phyloP scores from a whole-genome alignment of 2,113 vertebrate genomes.

The Illadopsis cleaveri region DNA sequence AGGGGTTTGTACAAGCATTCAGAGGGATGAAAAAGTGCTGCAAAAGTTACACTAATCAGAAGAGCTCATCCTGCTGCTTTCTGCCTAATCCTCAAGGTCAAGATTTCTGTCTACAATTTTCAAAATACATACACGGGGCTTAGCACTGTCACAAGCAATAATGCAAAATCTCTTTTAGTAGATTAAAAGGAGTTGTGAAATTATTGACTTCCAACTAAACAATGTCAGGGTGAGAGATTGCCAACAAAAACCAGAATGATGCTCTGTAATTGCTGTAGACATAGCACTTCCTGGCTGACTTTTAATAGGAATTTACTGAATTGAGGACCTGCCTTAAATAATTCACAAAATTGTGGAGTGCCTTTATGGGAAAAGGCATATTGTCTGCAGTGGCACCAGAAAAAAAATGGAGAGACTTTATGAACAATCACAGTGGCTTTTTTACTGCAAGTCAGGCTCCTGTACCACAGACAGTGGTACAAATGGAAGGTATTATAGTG shows the following conservation, averaged over 20 bases:
- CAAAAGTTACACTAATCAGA: background rate
- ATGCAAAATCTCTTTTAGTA: background rate
- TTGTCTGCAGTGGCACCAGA: background rate
- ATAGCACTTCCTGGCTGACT: background rate
- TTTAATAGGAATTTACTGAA: background rate
- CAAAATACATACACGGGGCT: background rate
- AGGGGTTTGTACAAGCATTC: background rate
- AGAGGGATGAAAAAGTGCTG: background rate
- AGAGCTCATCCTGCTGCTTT: background rate
- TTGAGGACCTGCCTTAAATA: background rate
- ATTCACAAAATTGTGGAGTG: background rate
- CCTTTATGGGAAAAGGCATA: background rate
- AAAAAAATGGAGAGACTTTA: background rate
- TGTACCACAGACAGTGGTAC: background rate
- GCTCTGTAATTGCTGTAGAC: background rate
- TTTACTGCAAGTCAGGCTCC: background rate
- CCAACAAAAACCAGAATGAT: background rate
- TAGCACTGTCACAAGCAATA: background rate
- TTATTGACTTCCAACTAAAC: background rate
- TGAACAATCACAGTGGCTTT: background rate
- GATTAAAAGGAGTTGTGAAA: background rate
- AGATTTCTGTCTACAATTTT: background rate
- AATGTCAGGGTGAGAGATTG: background rate
- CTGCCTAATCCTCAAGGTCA: background rate
- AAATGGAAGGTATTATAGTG: background rate